phyloP scores from a whole-genome alignment of 2,888 invertebrate species.

The Iphiclides podalirius region DNA sequence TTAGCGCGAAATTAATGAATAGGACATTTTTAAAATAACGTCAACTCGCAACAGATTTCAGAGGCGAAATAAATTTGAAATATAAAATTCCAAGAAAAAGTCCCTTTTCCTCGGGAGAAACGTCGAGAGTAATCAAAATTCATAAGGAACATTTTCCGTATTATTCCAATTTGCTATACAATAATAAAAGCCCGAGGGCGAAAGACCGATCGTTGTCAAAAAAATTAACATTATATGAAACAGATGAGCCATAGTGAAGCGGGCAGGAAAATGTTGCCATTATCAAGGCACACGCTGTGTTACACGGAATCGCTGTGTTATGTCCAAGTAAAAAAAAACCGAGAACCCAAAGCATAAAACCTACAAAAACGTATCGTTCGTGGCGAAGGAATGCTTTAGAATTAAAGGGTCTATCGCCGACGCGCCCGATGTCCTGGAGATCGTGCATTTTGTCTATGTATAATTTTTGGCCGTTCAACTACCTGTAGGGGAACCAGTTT shows the following conservation, averaged over 20 bases:
- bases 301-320: too few relatives aligned
- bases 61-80: too few relatives aligned
- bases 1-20: too few relatives aligned
- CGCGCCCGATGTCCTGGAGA: slow-evolving; percentile 41
- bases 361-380: not conserved
- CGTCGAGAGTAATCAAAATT: not conserved
- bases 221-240: too few relatives aligned
- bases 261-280: too few relatives aligned
- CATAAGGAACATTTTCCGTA: not conserved
- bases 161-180: not conserved
- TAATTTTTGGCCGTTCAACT: slow-evolving; percentile 63
- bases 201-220: too few relatives aligned
- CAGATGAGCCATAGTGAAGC: too few relatives aligned
- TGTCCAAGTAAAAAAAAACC: too few relatives aligned
- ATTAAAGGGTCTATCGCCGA: slow-evolving; percentile 58
- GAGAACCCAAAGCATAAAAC: too few relatives aligned
- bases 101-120: not conserved
- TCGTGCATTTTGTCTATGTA: slow-evolving; percentile 63
- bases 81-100: not conserved
- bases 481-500: slow-evolving; percentile 75
- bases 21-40: too few relatives aligned
- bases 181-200: not conserved
- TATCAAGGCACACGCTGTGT: too few relatives aligned
- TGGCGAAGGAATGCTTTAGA: slow-evolving; percentile 63
- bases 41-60: too few relatives aligned